Percentiles rank a stretch among this genome's conserved stretches.
phyloP scores from a whole-genome alignment of 1,140 invertebrate genomes.

The Oncopodura yosiiana region DNA sequence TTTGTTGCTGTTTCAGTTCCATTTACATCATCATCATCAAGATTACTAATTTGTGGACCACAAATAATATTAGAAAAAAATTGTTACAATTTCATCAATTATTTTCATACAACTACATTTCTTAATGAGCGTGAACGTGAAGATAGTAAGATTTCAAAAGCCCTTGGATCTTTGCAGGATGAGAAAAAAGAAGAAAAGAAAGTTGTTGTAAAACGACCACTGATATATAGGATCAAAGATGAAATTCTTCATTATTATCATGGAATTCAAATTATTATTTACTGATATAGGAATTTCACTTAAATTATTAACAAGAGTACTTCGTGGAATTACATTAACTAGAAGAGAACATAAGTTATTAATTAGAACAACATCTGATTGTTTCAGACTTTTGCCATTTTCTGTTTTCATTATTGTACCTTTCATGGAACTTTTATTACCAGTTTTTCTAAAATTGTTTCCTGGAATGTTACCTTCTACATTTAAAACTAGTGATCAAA shows the following conservation, averaged over 20 bases:
- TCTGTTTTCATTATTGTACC: slow-evolving; percentile 95
- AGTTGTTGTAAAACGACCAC: too few species aligned
- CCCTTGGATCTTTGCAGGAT: too few species aligned
- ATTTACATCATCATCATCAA: too few species aligned
- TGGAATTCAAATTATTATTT: slow-evolving; percentile 83
- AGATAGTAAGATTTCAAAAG: too few species aligned
- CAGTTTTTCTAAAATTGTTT: slow-evolving; percentile 91
- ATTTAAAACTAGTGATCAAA: slow-evolving; percentile 82
- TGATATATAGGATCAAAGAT: too few species aligned
- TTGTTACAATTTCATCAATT: too few species aligned
- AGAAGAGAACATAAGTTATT: slow-evolving; percentile 81
- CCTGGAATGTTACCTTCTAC: slow-evolving; percentile 95
- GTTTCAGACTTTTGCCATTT: slow-evolving; percentile 93
- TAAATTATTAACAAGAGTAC: slow-evolving; percentile 65
- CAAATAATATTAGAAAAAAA: too few species aligned
- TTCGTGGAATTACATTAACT: slow-evolving; percentile 75
- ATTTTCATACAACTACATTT: too few species aligned
- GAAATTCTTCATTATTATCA: slow-evolving; percentile 79
- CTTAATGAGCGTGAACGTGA: too few species aligned
- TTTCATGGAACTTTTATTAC: slow-evolving; percentile 93
- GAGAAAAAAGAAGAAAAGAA: too few species aligned
- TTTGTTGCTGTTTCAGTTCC: too few species aligned
- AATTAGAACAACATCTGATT: slow-evolving; percentile 84
- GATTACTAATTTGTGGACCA: too few species aligned
- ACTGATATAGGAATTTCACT: slow-evolving; percentile 84